A percentile compares a stretch with the other conserved stretches of the same genome.
Evolutionary conservation across 1,140 invertebrate genomes (phyloP).

Genomic region (Pseudachorutes palmiensis): DNA sequence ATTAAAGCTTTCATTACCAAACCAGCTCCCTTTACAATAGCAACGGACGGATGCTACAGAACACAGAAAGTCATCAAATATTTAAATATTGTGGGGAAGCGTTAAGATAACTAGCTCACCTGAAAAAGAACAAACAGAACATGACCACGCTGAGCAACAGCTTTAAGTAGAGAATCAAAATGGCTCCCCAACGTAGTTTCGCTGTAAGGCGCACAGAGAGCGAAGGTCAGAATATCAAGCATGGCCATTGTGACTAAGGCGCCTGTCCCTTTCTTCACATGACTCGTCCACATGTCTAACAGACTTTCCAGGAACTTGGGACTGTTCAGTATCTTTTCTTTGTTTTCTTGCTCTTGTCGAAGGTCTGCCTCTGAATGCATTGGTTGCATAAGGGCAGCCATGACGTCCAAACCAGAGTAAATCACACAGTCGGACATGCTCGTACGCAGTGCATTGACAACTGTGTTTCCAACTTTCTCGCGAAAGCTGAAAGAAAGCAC

Average conservation of each 20-base stretch:
- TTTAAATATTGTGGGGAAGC: not conserved
- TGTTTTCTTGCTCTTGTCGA: conserved; percentile 95
- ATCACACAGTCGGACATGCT: conserved; percentile 81
- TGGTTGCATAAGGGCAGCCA: conserved; percentile 96
- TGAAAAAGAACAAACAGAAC: conserved; percentile 90
- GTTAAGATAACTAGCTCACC: conserved; percentile 45
- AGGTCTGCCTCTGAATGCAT: conserved; percentile 94
- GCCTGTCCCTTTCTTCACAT: conserved; percentile 59
- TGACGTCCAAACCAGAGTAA: conserved; percentile 92
- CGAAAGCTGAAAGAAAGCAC: conserved; percentile 59
- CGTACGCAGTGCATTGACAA: conserved; percentile 69
- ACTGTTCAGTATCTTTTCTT: conserved; percentile 86
- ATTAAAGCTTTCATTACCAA: conserved; percentile 94
- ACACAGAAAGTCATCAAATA: not conserved
- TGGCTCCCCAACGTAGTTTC: conserved; percentile 97
- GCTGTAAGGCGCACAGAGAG: conserved; percentile 95
- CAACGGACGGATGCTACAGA: conserved; percentile 81
- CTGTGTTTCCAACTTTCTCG: conserved; percentile 83
- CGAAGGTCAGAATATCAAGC: conserved; percentile 98
- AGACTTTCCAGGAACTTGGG: conserved; percentile 86
- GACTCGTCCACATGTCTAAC: conserved; percentile 88
- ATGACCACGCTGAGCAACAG: conserved; percentile 77
- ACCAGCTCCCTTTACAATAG: conserved; percentile 95
- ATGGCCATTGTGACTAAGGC: conserved; percentile 68
- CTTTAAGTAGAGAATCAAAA: conserved; percentile 86